Evolutionary conservation across 2,797 vertebrate genomes (phyloP).

Genomic region (Melanotaenia trifasciata): DNA sequence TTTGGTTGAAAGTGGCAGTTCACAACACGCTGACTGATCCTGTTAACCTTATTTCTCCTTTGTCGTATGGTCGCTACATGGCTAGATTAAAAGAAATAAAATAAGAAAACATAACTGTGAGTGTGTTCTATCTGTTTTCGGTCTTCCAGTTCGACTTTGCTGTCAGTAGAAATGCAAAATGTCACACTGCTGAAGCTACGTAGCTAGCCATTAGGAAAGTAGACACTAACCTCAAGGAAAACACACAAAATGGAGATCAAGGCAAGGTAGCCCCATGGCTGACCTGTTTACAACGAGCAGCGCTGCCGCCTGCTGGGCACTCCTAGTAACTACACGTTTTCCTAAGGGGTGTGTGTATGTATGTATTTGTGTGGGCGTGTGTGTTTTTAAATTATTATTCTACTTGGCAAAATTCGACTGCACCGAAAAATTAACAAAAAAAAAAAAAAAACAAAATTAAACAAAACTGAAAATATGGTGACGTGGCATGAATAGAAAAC

Average conservation of each 20-base stretch:
- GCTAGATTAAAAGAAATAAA: neutral
- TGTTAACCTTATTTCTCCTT: conserved; percentile 38
- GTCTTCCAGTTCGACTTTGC: conserved; percentile 8
- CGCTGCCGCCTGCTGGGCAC: conserved; percentile 63
- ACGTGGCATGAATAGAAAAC: neutral
- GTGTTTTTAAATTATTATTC: neutral
- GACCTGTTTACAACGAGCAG: conserved; percentile 66
- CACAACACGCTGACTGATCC: conserved; percentile 62
- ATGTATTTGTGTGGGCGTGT: too few species aligned
- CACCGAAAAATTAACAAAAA: too few species aligned
- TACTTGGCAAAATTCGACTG: neutral
- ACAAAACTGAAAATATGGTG: neutral
- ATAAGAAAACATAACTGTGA: neutral
- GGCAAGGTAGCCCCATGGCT: conserved; percentile 49
- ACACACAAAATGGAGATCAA: conserved; percentile 89
- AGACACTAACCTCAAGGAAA: conserved; percentile 84
- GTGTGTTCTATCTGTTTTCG: neutral
- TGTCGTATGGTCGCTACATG: conserved; percentile 40
- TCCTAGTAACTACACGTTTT: conserved; percentile 35
- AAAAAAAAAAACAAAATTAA: neutral
- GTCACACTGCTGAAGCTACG: conserved; percentile 38
- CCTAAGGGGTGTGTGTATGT: neutral
- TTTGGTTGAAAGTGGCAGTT: conserved; percentile 75
- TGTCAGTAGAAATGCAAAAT: conserved; percentile 30
- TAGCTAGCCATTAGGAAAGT: conserved; percentile 76